Evolutionary conservation across 2,888 invertebrate species (phyloP), one percentile per base, ranked within the genome.

Genomic region (Mellilla xanthometata): DNA sequence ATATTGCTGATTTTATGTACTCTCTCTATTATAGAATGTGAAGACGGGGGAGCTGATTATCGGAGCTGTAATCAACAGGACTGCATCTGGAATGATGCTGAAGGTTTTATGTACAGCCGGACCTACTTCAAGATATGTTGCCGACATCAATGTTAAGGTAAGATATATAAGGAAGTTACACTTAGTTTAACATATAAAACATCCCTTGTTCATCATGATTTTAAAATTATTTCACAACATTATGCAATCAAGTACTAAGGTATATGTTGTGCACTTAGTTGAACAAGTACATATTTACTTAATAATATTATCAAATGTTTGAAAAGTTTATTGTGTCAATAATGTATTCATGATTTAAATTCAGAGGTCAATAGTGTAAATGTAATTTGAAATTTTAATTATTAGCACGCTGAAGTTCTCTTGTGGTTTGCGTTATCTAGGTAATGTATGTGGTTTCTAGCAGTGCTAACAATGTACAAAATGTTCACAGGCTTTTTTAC

Each of bases 141-240:
- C 95, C 39, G 96, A 97, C 80, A 93, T 97, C 57, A 95, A 95
- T 78, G 93, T 97, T 46, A 96, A 95, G 93, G 97, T 96, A 89
- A 65, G 4, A 15, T 2, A 11, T 5, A 2, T 6, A 27, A 35
- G 26, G 15, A 27, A n/a, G n/a, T n/a, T n/a, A n/a, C n/a, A n/a
- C n/a, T 12, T 2, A 12, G 7, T 23, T 23, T 8, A 22, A 33
- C 3, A 15, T 3, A 15, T 15, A 15, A 15, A 15, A 15, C 15
- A n/a, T n/a, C n/a, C n/a, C n/a, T n/a, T n/a, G n/a, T n/a, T n/a
- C n/a, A n/a, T n/a, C n/a, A n/a, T n/a, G n/a, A n/a, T n/a, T n/a
- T n/a, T n/a, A n/a, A n/a, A n/a, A n/a, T n/a, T n/a, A n/a, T n/a
- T n/a, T n/a, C n/a, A n/a, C n/a, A n/a, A n/a, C n/a, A n/a, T n/a